A percentile compares a stretch with the other conserved stretches of the same genome.
These are phyloP conservation scores for Oligia fasciuncula DNA, from an alignment of 2,888 invertebrate genomes.

Conservation along the genomic window DNA sequence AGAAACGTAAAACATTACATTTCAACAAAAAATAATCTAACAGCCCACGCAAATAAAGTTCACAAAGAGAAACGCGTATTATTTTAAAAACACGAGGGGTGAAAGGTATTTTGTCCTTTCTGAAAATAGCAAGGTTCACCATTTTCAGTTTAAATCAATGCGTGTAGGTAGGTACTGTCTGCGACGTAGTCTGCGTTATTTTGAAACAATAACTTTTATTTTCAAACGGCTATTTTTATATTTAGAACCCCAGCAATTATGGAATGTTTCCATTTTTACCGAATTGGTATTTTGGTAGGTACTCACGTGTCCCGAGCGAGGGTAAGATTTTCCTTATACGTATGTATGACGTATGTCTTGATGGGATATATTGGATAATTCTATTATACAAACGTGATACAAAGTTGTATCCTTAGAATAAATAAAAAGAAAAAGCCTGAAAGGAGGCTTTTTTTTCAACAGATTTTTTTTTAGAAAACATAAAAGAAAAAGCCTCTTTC, in stretches of 20 bases:
- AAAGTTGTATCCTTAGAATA: background rate
- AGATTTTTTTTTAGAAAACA: no score
- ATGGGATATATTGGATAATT: background rate
- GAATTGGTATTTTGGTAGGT: background rate
- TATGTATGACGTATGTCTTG: background rate
- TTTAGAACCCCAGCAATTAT: background rate
- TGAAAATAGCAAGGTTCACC: slow-evolving; percentile 41
- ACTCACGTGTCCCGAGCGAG: background rate
- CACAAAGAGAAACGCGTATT: slow-evolving; percentile 1
- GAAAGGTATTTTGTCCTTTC: background rate
- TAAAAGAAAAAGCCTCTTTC: no score
- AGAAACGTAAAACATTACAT: background rate
- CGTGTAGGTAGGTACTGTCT: background rate
- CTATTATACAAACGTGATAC: background rate
- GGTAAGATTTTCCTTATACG: background rate
- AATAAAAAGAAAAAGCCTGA: background rate
- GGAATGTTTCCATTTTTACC: background rate
- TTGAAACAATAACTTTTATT: slow-evolving; percentile 29
- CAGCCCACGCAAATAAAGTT: slow-evolving; percentile 3
- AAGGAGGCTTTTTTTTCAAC: background rate
- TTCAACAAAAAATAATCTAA: background rate
- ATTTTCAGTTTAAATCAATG: slow-evolving; percentile 16
- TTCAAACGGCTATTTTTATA: slow-evolving; percentile 9
- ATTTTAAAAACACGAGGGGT: slow-evolving; percentile 11
- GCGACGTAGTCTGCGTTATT: slow-evolving; percentile 35